Base-by-base conservation (phyloP, 1,140 invertebrate genomes). In the Nasonia vitripennis region DNA sequence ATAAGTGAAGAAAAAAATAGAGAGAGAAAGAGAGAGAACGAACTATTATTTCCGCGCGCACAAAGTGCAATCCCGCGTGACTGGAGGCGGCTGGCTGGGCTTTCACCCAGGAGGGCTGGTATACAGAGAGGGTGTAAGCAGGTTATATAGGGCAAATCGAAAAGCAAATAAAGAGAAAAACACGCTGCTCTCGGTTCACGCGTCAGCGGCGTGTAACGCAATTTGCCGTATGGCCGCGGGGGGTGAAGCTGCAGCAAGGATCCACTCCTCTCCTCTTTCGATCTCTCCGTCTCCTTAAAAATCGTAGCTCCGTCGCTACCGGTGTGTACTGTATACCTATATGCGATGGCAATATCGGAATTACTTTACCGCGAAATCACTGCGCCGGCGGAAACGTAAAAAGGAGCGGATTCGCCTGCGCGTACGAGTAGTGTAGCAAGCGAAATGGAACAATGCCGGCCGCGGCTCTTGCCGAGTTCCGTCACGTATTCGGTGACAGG, bases 401-500 rank as follows among this genome's bases (percentile, higher is more conserved):
- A 68, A 78, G 74, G 48, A 67, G 12, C 11, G 62, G 68, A 71
- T 79, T 51, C 67, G 27, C 17, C 9, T 34, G 20, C 45, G 41
- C 68, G 27, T 48, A 79, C 41, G 48, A 71, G 83, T 79, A 79
- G 27, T 74, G 77, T 71, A 84, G 45, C 83, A 37, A 80, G 48
- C 67, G 75, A 75, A 85, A 85, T 80, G 83, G 83, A 85, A 85
- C 78, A 85, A 85, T 81, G 83, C 74, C 74, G 73, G 31, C 45
- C 82, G 78, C 23, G 80, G 85, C 62, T 84, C 83, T 87, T 88
- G 86, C 86, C 80, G 45, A 89, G 88, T 89, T 83, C 82, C 84
- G 86, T 89, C 88, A 89, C 88, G 88, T 88, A 87, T 78, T 86
- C 82, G 75, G 87, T 88, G 87, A 88, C 86, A 86, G 82, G 86